Conservation (phyloP, 2,113 vertebrate species). For the Myotis brandtii region DNA sequence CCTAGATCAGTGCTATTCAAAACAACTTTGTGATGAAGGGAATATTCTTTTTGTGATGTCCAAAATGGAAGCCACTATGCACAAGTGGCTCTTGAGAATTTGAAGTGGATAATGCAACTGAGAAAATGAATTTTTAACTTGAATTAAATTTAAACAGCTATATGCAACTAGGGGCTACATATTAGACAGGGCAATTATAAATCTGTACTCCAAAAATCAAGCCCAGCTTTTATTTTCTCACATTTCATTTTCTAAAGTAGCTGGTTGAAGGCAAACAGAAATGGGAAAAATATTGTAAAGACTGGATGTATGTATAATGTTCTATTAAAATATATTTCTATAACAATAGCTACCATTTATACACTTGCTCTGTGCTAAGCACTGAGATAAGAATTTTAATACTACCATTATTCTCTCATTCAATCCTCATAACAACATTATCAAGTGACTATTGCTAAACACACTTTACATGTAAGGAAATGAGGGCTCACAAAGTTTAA, state of each 20-base stretch:
- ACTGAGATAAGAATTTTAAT: not conserved
- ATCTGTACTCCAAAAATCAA: constrained; percentile 15
- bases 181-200: not conserved
- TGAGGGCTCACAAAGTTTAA: not conserved
- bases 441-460: not conserved
- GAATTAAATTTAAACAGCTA: constrained; percentile 38
- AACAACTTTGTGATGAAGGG: not conserved
- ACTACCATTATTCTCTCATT: not conserved
- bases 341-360: not conserved
- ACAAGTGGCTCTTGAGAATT: not conserved
- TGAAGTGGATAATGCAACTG: not conserved
- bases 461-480: not conserved
- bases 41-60: not conserved
- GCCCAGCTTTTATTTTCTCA: not conserved
- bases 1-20: not conserved
- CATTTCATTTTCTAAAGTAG: constrained; percentile 21
- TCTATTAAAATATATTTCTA: not conserved
- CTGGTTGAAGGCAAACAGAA: not conserved
- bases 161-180: not conserved
- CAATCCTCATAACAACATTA: not conserved
- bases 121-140: constrained; percentile 28
- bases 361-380: not conserved
- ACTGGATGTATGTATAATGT: not conserved
- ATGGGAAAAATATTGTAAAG: not conserved
- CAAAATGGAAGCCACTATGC: not conserved